Conservation (phyloP, 1,140 invertebrate species). For the Nasonia giraulti region DNA sequence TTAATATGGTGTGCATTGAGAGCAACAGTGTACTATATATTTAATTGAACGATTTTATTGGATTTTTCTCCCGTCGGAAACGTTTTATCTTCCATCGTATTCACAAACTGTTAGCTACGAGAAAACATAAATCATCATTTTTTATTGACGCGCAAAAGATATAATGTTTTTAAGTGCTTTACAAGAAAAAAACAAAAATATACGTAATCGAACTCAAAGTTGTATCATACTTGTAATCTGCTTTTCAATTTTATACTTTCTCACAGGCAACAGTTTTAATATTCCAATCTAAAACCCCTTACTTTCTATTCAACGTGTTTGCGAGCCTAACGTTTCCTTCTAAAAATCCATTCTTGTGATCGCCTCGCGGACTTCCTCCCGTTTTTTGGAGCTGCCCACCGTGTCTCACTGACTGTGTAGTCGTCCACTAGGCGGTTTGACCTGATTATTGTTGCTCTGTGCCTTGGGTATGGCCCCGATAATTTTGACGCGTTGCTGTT, state of each 20-base stretch:
- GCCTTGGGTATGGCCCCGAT: conserved; percentile 86
- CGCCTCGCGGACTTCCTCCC: conserved; percentile 6
- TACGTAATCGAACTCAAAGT: background rate
- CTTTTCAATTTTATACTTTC: background rate
- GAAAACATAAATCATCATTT: background rate
- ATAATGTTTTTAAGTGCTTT: background rate
- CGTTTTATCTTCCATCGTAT: conserved; percentile 1
- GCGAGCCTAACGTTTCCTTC: background rate
- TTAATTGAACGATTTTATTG: conserved; percentile 53
- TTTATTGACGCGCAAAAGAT: background rate
- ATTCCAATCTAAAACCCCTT: background rate
- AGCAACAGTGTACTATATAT: conserved; percentile 55
- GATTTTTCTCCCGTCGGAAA: conserved; percentile 12
- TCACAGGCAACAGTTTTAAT: background rate
- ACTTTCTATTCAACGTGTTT: background rate
- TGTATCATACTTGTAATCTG: background rate
- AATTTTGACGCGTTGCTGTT: conserved; percentile 79
- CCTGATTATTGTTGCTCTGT: conserved; percentile 61
- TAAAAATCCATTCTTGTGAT: conserved; percentile 44
- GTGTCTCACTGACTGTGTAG: conserved; percentile 75
- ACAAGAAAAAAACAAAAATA: background rate
- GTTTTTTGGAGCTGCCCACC: background rate
- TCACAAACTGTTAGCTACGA: conserved; percentile 10
- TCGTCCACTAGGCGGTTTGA: conserved; percentile 73
- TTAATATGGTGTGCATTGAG: conserved; percentile 33